Base-by-base conservation (phyloP, 2,797 vertebrate species). In the Graptemys geographica region DNA sequence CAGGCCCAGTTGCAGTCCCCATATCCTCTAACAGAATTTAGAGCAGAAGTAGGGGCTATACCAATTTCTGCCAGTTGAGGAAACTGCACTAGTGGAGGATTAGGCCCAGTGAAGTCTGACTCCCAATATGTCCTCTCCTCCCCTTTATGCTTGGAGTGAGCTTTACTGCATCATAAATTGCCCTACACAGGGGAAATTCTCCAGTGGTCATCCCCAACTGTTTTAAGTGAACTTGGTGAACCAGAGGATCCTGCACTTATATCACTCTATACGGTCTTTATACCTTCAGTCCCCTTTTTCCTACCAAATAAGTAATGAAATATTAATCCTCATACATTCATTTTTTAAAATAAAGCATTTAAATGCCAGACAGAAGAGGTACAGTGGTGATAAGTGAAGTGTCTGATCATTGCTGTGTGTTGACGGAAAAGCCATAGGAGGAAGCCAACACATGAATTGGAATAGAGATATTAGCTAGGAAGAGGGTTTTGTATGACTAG, bases 121-220 rank as follows among this genome's bases (percentile, higher is more conserved):
- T n/a, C 8, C 62, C 13, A 65, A 65, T 13, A 65, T 65, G 62
- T 18, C 62, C 31, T 65, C 16, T 65, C 31, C 62, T 65, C 33
- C 62, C 33, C 15, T 65, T 65, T 65, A 65, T 65, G 8, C 62
- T 8, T 15, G 15, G 25, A 7, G 11, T 11, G 12, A 33, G 5
- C 2, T 21, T n/a, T 65, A 65, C 62, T 15, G 62, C 16, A n/a
- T 2, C 27, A 85, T 44, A 86, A 4, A 8, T 41, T 87, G 3
- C 4, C 28, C 4, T 41, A 53, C n/a, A 0, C 5, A 52, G 33
- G 31, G 84, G 86, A 84, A 6, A 11, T 2, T 65, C 33, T 65
- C 37, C 3, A 11, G 53, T 0, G 33, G 0, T 57, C 5, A 65
- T n/a, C 62, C 16, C 16, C 28, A 52, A 80, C 15, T 12, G n/a